Evolutionary conservation across 2,888 invertebrate genomes (phyloP).

Genomic region (Incurvaria masculella): DNA sequence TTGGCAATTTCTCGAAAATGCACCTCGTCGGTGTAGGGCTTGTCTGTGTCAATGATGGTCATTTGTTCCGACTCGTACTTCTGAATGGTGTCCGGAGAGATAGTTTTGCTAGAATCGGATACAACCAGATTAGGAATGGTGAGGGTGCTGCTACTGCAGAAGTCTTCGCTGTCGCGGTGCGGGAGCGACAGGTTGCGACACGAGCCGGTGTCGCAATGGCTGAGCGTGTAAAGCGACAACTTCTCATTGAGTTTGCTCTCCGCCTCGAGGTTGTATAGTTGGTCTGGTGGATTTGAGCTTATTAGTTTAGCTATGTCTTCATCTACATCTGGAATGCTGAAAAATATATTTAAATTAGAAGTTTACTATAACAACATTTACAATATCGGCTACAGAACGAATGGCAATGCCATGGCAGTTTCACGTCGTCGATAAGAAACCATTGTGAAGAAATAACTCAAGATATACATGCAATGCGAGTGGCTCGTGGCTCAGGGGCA

Average conservation of each 20-base stretch:
- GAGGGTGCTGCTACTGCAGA: slow-evolving; percentile 41
- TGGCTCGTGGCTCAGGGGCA: no score
- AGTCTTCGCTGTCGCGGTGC: slow-evolving; percentile 31
- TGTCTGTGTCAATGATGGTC: slow-evolving; percentile 64
- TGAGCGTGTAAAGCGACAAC: slow-evolving; percentile 43
- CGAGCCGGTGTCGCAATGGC: slow-evolving; percentile 48
- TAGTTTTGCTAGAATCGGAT: slow-evolving; percentile 43
- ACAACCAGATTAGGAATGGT: slow-evolving; percentile 50
- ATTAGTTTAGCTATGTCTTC: slow-evolving; percentile 52
- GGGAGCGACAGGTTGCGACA: slow-evolving; percentile 39
- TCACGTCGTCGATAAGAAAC: no score
- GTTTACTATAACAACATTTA: not conserved
- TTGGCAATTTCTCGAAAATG: slow-evolving; percentile 36
- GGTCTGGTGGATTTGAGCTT: slow-evolving; percentile 34
- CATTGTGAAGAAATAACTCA: no score
- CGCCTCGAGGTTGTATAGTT: slow-evolving; percentile 30
- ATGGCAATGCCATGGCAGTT: no score
- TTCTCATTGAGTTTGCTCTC: slow-evolving; percentile 27
- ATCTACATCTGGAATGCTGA: slow-evolving; percentile 55
- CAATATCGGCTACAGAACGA: not conserved
- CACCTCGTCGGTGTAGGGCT: slow-evolving; percentile 47
- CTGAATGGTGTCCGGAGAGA: slow-evolving; percentile 44
- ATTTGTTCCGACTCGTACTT: slow-evolving; percentile 60
- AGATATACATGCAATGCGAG: not conserved
- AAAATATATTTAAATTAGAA: slow-evolving; percentile 14